Conservation (phyloP, 2,113 vertebrate genomes). For the Melanotaenia duboulayi region DNA sequence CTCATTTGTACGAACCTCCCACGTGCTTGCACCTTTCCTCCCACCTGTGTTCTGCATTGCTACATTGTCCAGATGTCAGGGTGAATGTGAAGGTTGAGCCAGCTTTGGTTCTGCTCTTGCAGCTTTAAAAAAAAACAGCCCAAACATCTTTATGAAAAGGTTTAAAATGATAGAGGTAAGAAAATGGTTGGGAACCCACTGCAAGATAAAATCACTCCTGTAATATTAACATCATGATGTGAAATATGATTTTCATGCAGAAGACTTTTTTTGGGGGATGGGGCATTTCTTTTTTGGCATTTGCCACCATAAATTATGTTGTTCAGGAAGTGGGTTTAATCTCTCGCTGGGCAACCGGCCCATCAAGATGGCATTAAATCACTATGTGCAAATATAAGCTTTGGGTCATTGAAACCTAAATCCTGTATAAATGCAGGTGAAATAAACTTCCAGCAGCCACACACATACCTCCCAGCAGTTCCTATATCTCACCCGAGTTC, state of each 20-base stretch:
- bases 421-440: constrained; percentile 13
- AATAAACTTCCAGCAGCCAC: constrained; percentile 7
- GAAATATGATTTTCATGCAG: neutral
- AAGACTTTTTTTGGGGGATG: neutral
- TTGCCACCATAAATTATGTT: constrained; percentile 48
- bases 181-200: too few relatives aligned
- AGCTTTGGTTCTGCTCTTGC: neutral
- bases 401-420: constrained; percentile 20
- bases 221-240: neutral
- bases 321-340: constrained; percentile 50
- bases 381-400: constrained; percentile 29
- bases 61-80: neutral
- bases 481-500: constrained; percentile 8
- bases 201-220: neutral
- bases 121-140: neutral
- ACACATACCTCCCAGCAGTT: constrained; percentile 17
- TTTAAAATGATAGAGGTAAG: neutral
- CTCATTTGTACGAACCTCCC: neutral
- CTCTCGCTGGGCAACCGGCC: constrained; percentile 30
- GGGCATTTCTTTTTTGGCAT: constrained; percentile 14
- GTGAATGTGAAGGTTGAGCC: constrained; percentile 3
- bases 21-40: neutral
- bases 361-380: constrained; percentile 36
- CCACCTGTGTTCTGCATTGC: neutral
- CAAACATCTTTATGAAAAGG: neutral